phyloP scores from a whole-genome alignment of 2,797 vertebrate species.

The Tarsius wallacei region DNA sequence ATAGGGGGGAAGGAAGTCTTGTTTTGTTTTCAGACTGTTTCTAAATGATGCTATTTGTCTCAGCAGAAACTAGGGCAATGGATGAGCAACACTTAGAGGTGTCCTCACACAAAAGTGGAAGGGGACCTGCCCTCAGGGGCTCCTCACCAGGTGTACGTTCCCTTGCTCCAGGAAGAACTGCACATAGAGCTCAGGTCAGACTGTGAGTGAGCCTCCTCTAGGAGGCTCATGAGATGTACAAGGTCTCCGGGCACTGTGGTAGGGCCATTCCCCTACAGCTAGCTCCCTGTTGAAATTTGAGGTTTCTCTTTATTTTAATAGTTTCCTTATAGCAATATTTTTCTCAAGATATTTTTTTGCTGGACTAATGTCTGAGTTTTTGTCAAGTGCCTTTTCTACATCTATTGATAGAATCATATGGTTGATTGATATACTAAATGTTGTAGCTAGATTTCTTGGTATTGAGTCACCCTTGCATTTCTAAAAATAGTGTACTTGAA shows the following conservation, averaged over 20 bases:
- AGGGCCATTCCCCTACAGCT: background rate
- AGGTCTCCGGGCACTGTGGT: fast-evolving
- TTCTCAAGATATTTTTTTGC: background rate
- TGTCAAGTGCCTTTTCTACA: background rate
- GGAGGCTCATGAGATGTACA: too few relatives aligned
- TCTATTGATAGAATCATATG: too few relatives aligned
- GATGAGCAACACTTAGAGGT: background rate
- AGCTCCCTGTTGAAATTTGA: background rate
- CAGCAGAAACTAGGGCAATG: too few relatives aligned
- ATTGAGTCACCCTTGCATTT: background rate
- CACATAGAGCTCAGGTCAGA: too few relatives aligned
- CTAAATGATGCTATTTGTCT: too few relatives aligned
- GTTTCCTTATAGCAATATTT: too few relatives aligned
- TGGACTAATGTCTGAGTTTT: background rate
- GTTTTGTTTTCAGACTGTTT: too few relatives aligned
- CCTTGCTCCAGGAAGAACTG: background rate
- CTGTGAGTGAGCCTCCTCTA: too few relatives aligned
- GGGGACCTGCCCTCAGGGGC: too few relatives aligned
- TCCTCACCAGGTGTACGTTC: too few relatives aligned
- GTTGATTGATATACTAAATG: background rate
- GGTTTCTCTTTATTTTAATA: background rate
- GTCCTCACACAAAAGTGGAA: too few relatives aligned
- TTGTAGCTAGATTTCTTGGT: background rate
- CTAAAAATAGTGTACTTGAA: background rate
- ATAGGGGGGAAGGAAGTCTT: background rate